These are phyloP conservation scores for Eupithecia inturbata DNA, from an alignment of 2,888 invertebrate genomes.

Conservation along the genomic window DNA sequence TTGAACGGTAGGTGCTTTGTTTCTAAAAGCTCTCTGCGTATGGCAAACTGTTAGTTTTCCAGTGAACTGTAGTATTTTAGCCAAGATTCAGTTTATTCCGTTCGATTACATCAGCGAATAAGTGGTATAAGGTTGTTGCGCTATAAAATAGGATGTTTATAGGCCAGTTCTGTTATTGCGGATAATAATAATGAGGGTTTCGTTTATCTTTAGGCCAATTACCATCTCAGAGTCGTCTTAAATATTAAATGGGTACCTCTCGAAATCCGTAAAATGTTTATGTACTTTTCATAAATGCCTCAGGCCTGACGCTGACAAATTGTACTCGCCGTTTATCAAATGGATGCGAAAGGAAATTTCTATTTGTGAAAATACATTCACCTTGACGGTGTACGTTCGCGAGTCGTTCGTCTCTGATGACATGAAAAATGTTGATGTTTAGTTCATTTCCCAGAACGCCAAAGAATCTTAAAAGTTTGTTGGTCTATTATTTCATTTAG, in stretches of 20 bases:
- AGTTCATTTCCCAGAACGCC: not conserved
- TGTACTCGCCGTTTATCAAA: constrained; percentile 53
- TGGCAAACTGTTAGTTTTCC: constrained; percentile 37
- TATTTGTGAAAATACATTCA: constrained; percentile 58
- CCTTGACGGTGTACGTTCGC: constrained; percentile 16
- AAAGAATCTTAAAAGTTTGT: not conserved
- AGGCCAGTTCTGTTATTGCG: not conserved
- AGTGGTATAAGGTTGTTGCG: constrained; percentile 22
- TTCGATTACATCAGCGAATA: not conserved
- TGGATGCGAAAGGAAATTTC: constrained; percentile 56
- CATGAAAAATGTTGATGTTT: not conserved
- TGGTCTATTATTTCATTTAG: not conserved
- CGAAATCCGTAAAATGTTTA: constrained; percentile 13
- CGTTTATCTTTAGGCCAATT: constrained; percentile 4
- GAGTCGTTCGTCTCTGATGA: constrained; percentile 10
- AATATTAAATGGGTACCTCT: constrained; percentile 4
- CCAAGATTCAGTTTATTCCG: not conserved
- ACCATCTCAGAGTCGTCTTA: constrained; percentile 4
- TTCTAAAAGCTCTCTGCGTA: constrained; percentile 63
- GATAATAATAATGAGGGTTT: not conserved
- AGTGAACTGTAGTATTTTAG: not conserved
- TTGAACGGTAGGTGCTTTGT: constrained; percentile 60
- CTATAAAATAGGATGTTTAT: not conserved
- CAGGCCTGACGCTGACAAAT: constrained; percentile 53
- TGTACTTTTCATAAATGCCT: constrained; percentile 36